Evolutionary conservation across 2,888 invertebrate species (phyloP), one percentile per base, ranked within the genome.

Genomic region (Amphimallon solstitiale): DNA sequence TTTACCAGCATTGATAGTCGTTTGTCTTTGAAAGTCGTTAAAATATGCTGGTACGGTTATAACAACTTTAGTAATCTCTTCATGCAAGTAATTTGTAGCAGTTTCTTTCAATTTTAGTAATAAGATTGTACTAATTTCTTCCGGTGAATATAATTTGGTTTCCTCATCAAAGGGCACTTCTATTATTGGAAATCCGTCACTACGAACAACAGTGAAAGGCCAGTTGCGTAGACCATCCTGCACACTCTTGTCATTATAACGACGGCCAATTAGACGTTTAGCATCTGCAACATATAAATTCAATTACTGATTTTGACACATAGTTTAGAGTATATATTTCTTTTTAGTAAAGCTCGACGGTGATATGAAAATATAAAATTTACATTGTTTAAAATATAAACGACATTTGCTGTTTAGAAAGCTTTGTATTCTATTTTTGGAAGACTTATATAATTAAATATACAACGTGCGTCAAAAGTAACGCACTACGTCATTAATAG

Each of bases 41-140:
- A 76, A 76, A 68, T 74, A 72, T 1, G 76, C 75, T 2, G 76
- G 76, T 9, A 76, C 75, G 1, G 75, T 75, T 21, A 76, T 70
- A 12, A 75, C 73, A 12, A 71, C 74, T 52, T 70, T 73, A 12
- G 35, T 65, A 1, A 75, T 67, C 5, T 29, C 19, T n/a, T 65
- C n/a, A 1, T 68, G 68, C 2, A 74, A 45, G 21, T 68, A 59
- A n/a, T 40, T 34, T 62, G 71, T 69, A 4, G 69, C 70, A 15
- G 63, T 52, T 6, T 43, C 19, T 52, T 72, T 75, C 35, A 75
- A 34, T 45, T 70, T 68, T 21, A 37, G 46, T 14, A 76, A 65
- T 40, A 74, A 52, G 40, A 66, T 67, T 6, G 72, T 66, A 59
- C 73, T 72, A 1, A 75, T 66, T 40, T 72, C 70, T 63, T 72